Conservation (phyloP, 2,888 invertebrate species). For the Himalopsyche japonica region DNA sequence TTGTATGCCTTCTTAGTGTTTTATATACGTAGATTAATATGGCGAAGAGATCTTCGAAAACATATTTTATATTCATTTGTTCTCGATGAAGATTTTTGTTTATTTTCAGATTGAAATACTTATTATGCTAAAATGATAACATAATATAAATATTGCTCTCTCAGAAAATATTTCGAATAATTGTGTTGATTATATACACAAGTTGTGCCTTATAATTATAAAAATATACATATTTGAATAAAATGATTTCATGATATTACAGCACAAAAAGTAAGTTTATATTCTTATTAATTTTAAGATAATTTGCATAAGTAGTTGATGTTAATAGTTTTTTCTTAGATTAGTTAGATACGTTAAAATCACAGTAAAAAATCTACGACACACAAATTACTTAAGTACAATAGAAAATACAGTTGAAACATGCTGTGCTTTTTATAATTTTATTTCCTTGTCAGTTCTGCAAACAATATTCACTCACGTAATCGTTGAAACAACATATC, state of each 20-base stretch:
- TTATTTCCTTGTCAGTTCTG: neutral
- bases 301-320: neutral
- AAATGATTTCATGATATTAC: neutral
- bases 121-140: neutral
- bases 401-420: neutral
- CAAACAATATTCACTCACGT: neutral
- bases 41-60: too few species aligned
- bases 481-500: neutral
- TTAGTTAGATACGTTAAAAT: conserved; percentile 10
- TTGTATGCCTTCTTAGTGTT: too few species aligned
- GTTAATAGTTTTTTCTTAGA: neutral
- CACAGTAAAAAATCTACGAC: conserved; percentile 32
- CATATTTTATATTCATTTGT: too few species aligned
- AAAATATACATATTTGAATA: neutral
- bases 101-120: neutral
- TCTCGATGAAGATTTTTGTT: neutral
- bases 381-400: neutral
- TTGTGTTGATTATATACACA: neutral
- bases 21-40: too few species aligned
- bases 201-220: neutral
- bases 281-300: neutral
- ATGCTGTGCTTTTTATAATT: neutral
- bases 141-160: neutral
- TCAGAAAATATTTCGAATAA: neutral
- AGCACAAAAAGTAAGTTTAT: neutral